Evolutionary conservation across 2,888 invertebrate genomes (phyloP).

Genomic region (Reticulitermes lucifugus): DNA sequence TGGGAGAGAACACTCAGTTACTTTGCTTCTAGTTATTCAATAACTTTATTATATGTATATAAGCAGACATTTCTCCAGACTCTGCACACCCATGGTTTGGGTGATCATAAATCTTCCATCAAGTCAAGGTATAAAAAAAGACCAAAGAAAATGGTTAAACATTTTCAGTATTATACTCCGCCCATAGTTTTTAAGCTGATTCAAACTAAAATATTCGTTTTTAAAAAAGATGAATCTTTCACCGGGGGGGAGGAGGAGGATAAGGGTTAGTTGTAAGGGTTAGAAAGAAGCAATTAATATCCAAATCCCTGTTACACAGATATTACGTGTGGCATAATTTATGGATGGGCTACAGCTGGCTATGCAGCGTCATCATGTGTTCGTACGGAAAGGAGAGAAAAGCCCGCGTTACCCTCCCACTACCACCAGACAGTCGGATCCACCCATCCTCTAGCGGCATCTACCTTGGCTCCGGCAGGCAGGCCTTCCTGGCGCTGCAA

Average conservation of each 20-base stretch:
- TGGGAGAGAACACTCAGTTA: neutral
- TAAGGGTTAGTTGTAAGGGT: conserved; percentile 43
- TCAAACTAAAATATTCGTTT: conserved; percentile 46
- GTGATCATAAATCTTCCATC: conserved; percentile 33
- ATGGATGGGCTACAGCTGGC: conserved; percentile 41
- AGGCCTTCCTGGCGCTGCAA: neutral
- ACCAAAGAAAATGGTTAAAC: conserved; percentile 35
- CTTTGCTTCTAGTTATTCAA: neutral
- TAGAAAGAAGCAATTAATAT: conserved; percentile 51
- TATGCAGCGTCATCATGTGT: conserved; percentile 7
- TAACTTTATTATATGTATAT: neutral
- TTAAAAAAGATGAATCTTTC: conserved; percentile 45
- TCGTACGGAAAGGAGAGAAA: neutral
- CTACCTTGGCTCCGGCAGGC: conserved; percentile 9
- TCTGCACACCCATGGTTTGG: neutral
- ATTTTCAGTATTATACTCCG: conserved; percentile 25
- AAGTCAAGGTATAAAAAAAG: conserved; percentile 17
- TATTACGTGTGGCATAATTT: conserved; percentile 49
- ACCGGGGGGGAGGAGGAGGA: conserved; percentile 26
- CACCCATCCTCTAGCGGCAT: conserved; percentile 21
- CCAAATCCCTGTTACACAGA: conserved; percentile 47
- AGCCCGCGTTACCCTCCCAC: neutral
- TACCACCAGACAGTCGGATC: neutral
- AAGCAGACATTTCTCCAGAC: conserved; percentile 10
- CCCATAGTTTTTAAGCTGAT: conserved; percentile 39